Conservation (phyloP, 2,113 vertebrate species). For the Aphyosemion australe region DNA sequence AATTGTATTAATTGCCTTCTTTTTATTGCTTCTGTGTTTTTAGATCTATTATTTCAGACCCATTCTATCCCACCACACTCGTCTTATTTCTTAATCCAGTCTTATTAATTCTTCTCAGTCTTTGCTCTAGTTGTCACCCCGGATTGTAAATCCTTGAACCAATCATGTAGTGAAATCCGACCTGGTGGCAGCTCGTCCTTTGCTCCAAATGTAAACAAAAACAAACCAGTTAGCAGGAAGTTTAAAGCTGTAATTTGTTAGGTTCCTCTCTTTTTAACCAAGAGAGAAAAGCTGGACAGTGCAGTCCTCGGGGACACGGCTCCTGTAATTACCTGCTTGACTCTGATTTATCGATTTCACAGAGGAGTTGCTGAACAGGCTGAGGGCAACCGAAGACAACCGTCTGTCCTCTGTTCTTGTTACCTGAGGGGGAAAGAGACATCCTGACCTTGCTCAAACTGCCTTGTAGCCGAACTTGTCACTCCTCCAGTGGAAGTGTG, state of each 20-base stretch:
- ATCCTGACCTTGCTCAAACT: constrained; percentile 21
- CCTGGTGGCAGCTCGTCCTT: neutral
- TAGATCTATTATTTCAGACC: no score
- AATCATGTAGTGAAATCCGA: neutral
- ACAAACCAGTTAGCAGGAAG: neutral
- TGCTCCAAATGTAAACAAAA: neutral
- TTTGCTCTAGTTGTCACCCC: no score
- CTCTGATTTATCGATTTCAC: constrained; percentile 26
- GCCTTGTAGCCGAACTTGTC: constrained; percentile 32
- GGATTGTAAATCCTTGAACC: no score
- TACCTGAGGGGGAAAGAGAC: constrained; percentile 11
- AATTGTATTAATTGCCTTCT: no score
- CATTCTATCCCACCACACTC: no score
- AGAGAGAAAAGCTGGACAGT: neutral
- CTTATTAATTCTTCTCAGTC: no score
- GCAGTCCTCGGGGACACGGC: neutral
- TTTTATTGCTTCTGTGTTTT: no score
- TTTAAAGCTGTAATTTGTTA: constrained; percentile 10
- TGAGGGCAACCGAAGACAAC: constrained; percentile 19
- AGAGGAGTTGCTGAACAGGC: constrained; percentile 1
- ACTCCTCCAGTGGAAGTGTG: constrained; percentile 13
- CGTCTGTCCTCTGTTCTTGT: constrained; percentile 18
- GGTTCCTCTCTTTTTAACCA: neutral
- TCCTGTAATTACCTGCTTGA: constrained; percentile 28
- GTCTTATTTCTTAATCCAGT: no score